Conservation (phyloP, 2,113 vertebrate genomes). For the Ancistrus triradiatus region DNA sequence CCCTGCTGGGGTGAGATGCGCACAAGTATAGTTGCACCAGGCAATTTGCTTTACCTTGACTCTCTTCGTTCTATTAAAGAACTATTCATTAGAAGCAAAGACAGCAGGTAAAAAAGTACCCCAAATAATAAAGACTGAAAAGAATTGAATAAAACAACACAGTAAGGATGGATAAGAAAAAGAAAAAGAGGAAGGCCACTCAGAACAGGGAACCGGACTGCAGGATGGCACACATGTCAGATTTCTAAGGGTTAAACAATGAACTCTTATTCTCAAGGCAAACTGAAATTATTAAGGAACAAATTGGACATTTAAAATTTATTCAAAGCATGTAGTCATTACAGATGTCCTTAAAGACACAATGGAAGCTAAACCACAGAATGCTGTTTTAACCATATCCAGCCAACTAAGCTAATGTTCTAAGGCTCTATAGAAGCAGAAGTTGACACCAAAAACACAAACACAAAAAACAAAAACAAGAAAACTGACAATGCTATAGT, state of each 20-base stretch:
- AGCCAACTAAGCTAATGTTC: conserved; percentile 38
- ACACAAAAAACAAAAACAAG: conserved; percentile 31
- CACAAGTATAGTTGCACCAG: conserved; percentile 55
- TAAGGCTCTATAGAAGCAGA: conserved; percentile 24
- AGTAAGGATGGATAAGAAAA: conserved; percentile 4
- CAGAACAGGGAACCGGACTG: conserved; percentile 12
- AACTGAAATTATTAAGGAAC: not conserved
- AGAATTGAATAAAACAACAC: conserved; percentile 16
- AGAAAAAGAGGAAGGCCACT: not conserved
- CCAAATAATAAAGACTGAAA: conserved; percentile 17
- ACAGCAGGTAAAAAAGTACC: conserved; percentile 14
- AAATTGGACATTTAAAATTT: conserved; percentile 12
- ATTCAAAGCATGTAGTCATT: no score
- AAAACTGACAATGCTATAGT: no score
- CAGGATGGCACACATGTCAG: conserved; percentile 48
- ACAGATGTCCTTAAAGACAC: no score
- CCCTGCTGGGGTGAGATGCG: conserved; percentile 16
- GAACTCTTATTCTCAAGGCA: conserved; percentile 45
- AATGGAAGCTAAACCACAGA: no score
- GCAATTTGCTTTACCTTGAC: conserved; percentile 50
- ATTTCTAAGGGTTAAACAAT: conserved; percentile 66
- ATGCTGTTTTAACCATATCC: conserved; percentile 53
- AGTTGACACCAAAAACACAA: conserved; percentile 40
- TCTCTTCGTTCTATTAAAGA: conserved; percentile 20
- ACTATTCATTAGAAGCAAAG: conserved; percentile 21